A percentile compares a stretch with the other conserved stretches of the same genome.
These are phyloP conservation scores for Lepidurus packardi DNA, from an alignment of 1,140 invertebrate species.

Conservation along the genomic window DNA sequence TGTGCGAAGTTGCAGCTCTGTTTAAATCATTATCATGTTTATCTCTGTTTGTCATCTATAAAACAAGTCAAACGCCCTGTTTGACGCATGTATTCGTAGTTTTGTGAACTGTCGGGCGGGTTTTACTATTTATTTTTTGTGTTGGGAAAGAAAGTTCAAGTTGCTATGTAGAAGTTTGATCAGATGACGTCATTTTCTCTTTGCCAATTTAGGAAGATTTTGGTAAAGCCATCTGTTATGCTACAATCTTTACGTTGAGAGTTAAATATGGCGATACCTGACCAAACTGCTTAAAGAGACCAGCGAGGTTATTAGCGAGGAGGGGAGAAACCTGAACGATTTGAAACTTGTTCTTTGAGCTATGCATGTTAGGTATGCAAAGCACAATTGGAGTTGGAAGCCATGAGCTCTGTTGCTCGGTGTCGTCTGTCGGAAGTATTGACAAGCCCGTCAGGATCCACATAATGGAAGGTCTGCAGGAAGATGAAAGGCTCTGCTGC, in stretches of 20 bases:
- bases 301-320: background rate
- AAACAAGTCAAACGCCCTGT: too few species aligned
- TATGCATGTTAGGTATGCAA: background rate
- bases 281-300: background rate
- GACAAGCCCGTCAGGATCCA: constrained; percentile 12
- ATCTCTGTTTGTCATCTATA: too few species aligned
- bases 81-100: too few species aligned
- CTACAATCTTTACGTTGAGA: background rate
- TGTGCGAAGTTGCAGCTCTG: too few species aligned
- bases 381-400: constrained; percentile 1
- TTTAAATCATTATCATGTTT: too few species aligned
- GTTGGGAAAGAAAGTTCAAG: too few species aligned
- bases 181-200: background rate
- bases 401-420: constrained; percentile 17
- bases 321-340: background rate
- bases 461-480: background rate
- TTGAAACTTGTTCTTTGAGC: background rate
- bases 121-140: too few species aligned
- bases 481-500: constrained; percentile 9
- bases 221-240: background rate
- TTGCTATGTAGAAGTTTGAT: background rate
- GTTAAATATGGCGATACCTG: constrained; percentile 2
- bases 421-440: constrained; percentile 21
- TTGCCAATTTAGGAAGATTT: background rate
- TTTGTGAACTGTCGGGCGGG: too few species aligned